Conservation (phyloP, 2,888 invertebrate genomes). For the Julus scanicus region DNA sequence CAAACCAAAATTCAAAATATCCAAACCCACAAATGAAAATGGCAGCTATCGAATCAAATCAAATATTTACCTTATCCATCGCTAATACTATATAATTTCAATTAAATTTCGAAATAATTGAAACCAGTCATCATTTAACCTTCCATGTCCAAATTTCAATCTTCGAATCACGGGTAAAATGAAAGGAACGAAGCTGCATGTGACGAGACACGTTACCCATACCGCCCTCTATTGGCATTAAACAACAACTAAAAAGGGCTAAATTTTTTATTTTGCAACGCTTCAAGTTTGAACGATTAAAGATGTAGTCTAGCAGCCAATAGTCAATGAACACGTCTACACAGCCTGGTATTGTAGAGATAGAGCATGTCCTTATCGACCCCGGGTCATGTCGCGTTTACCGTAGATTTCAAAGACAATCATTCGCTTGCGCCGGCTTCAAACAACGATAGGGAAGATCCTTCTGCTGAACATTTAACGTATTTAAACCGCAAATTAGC, state of each 20-base stretch:
- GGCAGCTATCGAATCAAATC: background rate
- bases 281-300: background rate
- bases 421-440: background rate
- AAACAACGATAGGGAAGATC: background rate
- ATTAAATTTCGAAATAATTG: background rate
- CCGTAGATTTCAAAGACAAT: conserved; percentile 15
- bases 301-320: conserved; percentile 10
- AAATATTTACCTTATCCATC: background rate
- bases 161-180: background rate
- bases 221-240: background rate
- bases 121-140: background rate
- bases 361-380: conserved; percentile 44
- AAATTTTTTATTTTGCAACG: background rate
- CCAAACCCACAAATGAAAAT: background rate
- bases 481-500: conserved; percentile 9
- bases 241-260: background rate
- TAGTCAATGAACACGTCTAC: conserved; percentile 47
- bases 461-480: background rate
- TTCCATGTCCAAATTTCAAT: background rate
- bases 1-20: background rate
- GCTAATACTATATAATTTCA: background rate
- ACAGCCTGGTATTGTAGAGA: background rate
- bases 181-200: background rate
- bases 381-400: conserved; percentile 30
- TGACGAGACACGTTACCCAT: background rate